These are phyloP conservation scores for Acrobasis repandana DNA, from an alignment of 2,888 invertebrate species.

Conservation along the genomic window DNA sequence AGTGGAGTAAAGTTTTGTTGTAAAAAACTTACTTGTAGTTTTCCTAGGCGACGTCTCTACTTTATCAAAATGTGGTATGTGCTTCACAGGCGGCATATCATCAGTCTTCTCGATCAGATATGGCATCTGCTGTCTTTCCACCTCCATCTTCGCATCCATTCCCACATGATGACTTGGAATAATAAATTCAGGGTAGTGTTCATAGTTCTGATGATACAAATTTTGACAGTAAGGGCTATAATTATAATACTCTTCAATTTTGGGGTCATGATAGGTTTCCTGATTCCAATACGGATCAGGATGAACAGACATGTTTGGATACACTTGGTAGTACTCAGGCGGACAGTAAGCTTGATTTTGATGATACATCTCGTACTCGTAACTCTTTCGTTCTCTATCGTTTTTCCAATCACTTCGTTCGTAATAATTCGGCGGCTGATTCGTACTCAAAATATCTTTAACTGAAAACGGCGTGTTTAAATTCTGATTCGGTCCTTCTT, in stretches of 20 bases:
- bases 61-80: conserved; percentile 39
- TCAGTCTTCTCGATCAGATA: conserved; percentile 36
- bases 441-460: conserved; percentile 70
- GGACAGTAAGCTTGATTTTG: conserved; percentile 56
- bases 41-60: conserved; percentile 49
- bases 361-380: conserved; percentile 60
- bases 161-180: conserved; percentile 35
- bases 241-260: conserved; percentile 67
- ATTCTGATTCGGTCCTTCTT: conserved; percentile 47
- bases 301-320: conserved; percentile 59
- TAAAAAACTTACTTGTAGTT: conserved; percentile 58
- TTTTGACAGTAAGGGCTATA: conserved; percentile 69
- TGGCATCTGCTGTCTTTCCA: conserved; percentile 35
- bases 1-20: too few species aligned
- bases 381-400: conserved; percentile 53
- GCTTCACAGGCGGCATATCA: conserved; percentile 25
- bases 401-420: conserved; percentile 69
- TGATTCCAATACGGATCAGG: conserved; percentile 65
- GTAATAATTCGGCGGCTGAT: conserved; percentile 58
- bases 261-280: conserved; percentile 62
- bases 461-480: conserved; percentile 70
- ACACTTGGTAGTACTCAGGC: conserved; percentile 63
- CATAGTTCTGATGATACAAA: conserved; percentile 64
- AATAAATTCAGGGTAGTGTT: conserved; percentile 50
- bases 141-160: conserved; percentile 48